Evolutionary conservation across 2,113 vertebrate genomes (phyloP), one percentile per base, ranked within the genome.

Genomic region (Dicaeum eximium): DNA sequence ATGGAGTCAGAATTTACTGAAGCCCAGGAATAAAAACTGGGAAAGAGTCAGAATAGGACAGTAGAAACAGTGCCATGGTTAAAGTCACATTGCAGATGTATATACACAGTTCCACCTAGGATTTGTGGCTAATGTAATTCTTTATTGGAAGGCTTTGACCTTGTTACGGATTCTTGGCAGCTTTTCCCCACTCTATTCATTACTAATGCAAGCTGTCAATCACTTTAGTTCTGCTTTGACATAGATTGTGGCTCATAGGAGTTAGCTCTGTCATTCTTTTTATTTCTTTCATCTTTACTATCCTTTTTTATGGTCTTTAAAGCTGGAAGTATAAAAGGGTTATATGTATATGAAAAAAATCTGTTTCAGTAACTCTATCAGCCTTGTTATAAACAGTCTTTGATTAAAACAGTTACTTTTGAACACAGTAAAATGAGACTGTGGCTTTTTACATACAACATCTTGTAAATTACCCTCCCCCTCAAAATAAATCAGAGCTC

Each of bases 131-230:
- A 94, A 93, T 93, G 50, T 92, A 88, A 92, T 95, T 97, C 86
- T 93, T 96, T 95, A 94, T 90, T 93, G 86, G 86, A 94, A 95
- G 67, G 73, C 78, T 97, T 93, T 91, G 93, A 95, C 92, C 94
- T 97, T 95, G 62, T 90, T 94, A 91, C 14, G 17, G 90, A 94
- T 91, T 96, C 94, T 92, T 97, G 78, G 91, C 75, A 80, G 90
- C 92, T 80, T 78, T 93, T 81, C 61, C 51, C 78, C 70, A 79
- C 89, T 91, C 88, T 83, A 50, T 91, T 97, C 94, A 93, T 97
- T 96, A 95, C 90, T 95, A 94, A 95, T 94, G 86, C 23, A 81
- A 97, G 64, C 90, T 97, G 92, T 93, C 96, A 96, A 88, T 96
- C 91, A 95, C 74, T 96, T 94, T 65, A 85, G 94, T 94, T 96